These are phyloP conservation scores for Chelidonichthys spinosus DNA, from an alignment of 2,797 vertebrate genomes.

Conservation along the genomic window DNA sequence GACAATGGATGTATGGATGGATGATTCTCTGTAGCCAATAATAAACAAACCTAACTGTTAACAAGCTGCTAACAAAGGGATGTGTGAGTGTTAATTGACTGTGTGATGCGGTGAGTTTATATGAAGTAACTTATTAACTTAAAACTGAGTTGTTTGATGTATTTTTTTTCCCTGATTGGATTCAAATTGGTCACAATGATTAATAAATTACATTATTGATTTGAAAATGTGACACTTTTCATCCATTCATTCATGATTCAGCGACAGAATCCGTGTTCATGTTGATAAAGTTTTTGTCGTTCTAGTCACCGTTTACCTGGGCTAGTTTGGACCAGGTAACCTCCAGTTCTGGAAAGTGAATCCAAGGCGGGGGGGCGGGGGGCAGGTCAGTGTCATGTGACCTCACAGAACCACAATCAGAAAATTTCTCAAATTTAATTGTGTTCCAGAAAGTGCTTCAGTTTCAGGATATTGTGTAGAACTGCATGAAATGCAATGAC, in stretches of 20 bases:
- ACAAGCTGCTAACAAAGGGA: slow-evolving; percentile 3
- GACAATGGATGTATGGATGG: too few species aligned
- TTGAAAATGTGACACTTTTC: background rate
- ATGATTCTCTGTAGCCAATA: background rate
- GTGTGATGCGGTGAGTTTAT: background rate
- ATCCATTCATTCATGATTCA: background rate
- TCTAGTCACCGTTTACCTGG: too few species aligned
- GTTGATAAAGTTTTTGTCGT: too few species aligned
- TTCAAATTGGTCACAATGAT: background rate
- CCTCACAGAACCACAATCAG: background rate
- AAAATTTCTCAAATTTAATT: background rate
- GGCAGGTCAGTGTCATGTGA: too few species aligned
- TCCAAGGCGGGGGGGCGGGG: too few species aligned
- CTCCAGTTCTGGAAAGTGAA: too few species aligned
- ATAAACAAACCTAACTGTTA: background rate
- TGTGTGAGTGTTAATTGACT: background rate
- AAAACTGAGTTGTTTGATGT: background rate
- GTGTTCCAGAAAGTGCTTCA: background rate
- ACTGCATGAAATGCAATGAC: too few species aligned
- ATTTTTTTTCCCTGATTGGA: background rate
- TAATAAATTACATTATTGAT: background rate
- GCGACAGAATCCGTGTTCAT: too few species aligned
- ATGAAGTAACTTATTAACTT: background rate
- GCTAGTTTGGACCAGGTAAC: too few species aligned
- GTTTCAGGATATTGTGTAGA: background rate